These are phyloP conservation scores for Doryteuthis pealeii DNA, from an alignment of 1,140 invertebrate genomes.

Conservation along the genomic window DNA sequence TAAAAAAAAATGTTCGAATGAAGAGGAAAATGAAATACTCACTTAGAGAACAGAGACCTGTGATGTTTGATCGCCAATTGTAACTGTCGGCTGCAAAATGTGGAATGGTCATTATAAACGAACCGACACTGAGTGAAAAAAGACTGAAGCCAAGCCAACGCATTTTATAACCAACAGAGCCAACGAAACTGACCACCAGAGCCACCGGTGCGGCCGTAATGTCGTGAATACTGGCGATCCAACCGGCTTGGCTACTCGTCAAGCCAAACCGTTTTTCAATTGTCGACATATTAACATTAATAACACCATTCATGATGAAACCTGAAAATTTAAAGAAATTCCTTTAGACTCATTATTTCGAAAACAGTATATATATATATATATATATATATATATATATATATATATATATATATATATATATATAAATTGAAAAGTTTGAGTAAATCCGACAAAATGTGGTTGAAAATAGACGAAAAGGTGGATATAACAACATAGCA, in stretches of 20 bases:
- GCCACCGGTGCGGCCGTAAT: conserved; percentile 76
- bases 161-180: conserved; percentile 72
- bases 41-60: conserved; percentile 22
- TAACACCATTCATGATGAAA: conserved; percentile 82
- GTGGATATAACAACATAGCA: too few species aligned
- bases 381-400: not conserved
- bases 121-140: conserved; percentile 74
- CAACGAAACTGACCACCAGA: conserved; percentile 66
- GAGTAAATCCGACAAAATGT: too few species aligned
- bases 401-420: not conserved
- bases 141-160: conserved; percentile 71
- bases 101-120: conserved; percentile 86
- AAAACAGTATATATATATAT: not conserved
- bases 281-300: conserved; percentile 82
- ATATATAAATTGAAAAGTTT: too few species aligned
- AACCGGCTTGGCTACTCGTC: conserved; percentile 70
- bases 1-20: too few species aligned
- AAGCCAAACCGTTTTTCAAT: conserved; percentile 80
- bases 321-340: conserved; percentile 61
- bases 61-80: conserved; percentile 21
- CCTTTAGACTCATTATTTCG: too few species aligned
- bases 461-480: too few species aligned
- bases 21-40: too few species aligned
- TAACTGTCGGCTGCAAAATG: conserved; percentile 72
- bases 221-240: conserved; percentile 77